These are phyloP conservation scores for Apodemus sylvaticus DNA, from an alignment of 2,113 vertebrate species.

Conservation along the genomic window DNA sequence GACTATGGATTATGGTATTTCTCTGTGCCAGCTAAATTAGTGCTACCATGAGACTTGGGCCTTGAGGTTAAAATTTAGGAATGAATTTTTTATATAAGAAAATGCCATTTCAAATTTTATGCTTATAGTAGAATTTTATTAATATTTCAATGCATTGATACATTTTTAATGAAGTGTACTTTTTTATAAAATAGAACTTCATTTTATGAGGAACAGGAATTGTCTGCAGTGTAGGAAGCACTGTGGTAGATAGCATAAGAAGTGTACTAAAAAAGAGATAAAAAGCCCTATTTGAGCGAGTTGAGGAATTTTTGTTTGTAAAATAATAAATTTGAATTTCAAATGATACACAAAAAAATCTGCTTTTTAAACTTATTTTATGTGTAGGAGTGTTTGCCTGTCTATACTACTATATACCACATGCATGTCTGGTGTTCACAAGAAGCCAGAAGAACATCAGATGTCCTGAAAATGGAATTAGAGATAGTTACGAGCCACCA, in stretches of 20 bases:
- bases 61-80: not conserved
- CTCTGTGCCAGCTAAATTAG: not conserved
- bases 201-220: not conserved
- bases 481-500: no score
- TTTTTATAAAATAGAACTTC: not conserved
- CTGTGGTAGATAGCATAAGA: not conserved
- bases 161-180: not conserved
- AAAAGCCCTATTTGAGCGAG: no score
- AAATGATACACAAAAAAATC: no score
- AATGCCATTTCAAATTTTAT: not conserved
- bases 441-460: not conserved
- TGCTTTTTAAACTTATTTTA: not conserved
- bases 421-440: not conserved
- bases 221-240: not conserved
- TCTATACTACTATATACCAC: not conserved
- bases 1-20: not conserved
- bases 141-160: not conserved
- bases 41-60: not conserved
- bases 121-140: not conserved
- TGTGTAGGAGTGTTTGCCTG: not conserved
- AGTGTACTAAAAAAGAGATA: no score
- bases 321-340: no score
- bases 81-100: not conserved
- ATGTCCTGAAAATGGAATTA: not conserved
- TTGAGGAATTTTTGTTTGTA: no score